Evolutionary conservation across 2,113 vertebrate species (phyloP), one percentile per base, ranked within the genome.

Genomic region (Sapayoa aenigma): DNA sequence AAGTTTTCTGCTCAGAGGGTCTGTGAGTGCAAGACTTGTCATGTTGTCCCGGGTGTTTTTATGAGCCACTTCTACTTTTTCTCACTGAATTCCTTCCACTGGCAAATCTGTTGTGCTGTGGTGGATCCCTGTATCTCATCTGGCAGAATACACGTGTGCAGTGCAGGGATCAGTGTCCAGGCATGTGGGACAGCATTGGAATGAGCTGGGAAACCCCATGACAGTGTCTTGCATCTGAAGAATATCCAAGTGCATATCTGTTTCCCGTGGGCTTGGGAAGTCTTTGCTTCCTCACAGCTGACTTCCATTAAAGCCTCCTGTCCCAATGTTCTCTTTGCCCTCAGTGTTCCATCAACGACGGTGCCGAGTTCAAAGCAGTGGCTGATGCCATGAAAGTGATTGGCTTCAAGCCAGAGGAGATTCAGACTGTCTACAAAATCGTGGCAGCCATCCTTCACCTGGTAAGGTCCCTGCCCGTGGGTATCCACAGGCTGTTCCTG

Each of bases 361-460:
- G 97, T 21, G 98, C 98, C 0, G 99, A 99, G 67, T 99, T 99
- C 98, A 99, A 99, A 97, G 98, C 98, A 0, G 99, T 99, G 0
- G 98, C 99, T 5, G 99, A 99, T 47, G 99, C 99, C 92, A 99
- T 99, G 99, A 99, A 99, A 94, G 99, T 99, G 87, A 99, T 99
- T 53, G 99, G 99, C 60, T 99, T 99, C 98, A 99, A 98, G 53
- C 98, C 97, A 15, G 99, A 99, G 37, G 99, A 99, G 97, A 96
- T 99, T 95, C 99, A 99, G 97, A 99, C 99, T 1, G 99, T 98
- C 50, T 99, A 99, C 98, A 99, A 98, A 97, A 99, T 99, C 53
- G 96, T 99, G 98, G 99, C 99, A 87, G 96, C 98, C 85, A 99
- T 99, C 92, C 98, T 99, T 19, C 99, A 99, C 97, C 97, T 99